phyloP scores from a whole-genome alignment of 1,140 invertebrate genomes.

The Diorhabda sublineata region DNA sequence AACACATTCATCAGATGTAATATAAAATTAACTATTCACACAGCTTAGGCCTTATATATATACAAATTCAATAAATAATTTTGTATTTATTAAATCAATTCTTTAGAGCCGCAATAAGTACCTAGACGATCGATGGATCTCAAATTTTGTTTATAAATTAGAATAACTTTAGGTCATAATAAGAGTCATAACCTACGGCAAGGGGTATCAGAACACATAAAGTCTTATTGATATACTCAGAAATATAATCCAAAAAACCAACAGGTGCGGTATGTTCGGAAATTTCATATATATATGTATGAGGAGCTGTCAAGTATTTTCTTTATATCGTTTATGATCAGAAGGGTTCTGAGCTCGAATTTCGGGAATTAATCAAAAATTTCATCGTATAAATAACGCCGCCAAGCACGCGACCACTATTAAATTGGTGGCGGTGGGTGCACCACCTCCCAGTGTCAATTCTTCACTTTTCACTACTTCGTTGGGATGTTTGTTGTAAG shows the following conservation, averaged over 20 bases:
- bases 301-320: constrained; percentile 3
- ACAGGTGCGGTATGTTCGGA: background rate
- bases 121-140: background rate
- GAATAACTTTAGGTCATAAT: constrained; percentile 33
- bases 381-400: constrained; percentile 40
- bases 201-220: constrained; percentile 17
- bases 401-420: constrained; percentile 30
- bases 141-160: constrained; percentile 32
- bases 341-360: constrained; percentile 7
- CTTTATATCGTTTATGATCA: background rate
- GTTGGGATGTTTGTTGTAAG: constrained; percentile 79
- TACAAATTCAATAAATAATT: too few relatives aligned
- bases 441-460: constrained; percentile 54
- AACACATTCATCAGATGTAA: too few relatives aligned
- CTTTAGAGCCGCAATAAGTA: constrained; percentile 2
- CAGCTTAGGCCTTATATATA: too few relatives aligned
- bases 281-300: background rate
- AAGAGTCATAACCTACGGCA: constrained; percentile 19
- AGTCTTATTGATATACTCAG: constrained; percentile 8
- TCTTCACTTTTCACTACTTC: constrained; percentile 91
- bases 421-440: constrained; percentile 16
- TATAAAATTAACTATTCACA: too few relatives aligned
- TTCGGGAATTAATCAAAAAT: constrained; percentile 21
- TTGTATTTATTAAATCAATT: background rate
- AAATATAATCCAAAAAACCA: background rate